Evolutionary conservation across 2,113 vertebrate genomes (phyloP), one percentile per base, ranked within the genome.

Genomic region (Cephalopholis sonnerati): DNA sequence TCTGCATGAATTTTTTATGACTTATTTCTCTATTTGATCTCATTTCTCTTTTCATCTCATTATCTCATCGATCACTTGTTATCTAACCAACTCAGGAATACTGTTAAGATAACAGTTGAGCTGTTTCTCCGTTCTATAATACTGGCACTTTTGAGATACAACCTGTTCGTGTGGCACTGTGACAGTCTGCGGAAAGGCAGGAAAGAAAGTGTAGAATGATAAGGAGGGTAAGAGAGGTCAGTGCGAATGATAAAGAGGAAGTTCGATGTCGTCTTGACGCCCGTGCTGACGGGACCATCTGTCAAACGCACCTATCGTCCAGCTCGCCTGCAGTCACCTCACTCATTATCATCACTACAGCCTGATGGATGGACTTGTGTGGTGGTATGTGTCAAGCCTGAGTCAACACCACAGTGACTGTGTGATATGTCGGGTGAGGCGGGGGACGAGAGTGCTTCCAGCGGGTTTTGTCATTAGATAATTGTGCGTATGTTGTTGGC

Each of bases 351-450:
- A 84, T 86, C 82, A 11, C 76, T 22, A 0, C 2, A 1, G 54
- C 65, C 77, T 89, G 88, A 93, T 82, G 84, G 85, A 92, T 87
- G 78, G 85, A 77, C 51, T 77, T 24, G 79, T 73, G 58, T n/a
- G 57, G 59, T 73, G 81, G 65, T 44, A 62, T 75, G 83, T 83
- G 77, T 89, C 84, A 70, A 54, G 75, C 70, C 64, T 58, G 80
- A 85, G 80, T 87, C 89, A 75, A 82, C 82, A 57, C 44, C 59
- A 5, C 64, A 39, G 68, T 74, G 51, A 74, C 64, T 77, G 72
- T 8, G 50, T 57, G 75, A 86, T 70, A 59, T 48, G 69, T 15
- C n/a, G 81, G 25, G 41, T 41, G 81, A 77, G 85, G 87, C 36
- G 12, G 74, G 55, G 69, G 62, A 74, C 80, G 44, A 12, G 44